phyloP scores from a whole-genome alignment of 2,888 invertebrate species.

The Hipparchia semele region DNA sequence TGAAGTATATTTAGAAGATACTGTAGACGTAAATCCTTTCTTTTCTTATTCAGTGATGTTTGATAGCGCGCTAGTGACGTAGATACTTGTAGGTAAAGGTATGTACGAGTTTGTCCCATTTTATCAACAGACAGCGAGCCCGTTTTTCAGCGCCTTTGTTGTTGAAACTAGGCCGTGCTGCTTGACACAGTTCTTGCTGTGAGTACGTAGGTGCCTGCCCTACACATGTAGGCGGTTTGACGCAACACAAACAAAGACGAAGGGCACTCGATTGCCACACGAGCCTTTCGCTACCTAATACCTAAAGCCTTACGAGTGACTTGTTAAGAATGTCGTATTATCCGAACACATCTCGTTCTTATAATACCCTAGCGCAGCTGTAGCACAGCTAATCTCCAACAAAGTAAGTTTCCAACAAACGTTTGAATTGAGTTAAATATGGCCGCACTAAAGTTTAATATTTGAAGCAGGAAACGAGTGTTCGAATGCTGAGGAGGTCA shows the following conservation, averaged over 20 bases:
- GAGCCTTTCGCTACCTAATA: slow-evolving; percentile 66
- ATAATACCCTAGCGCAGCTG: background rate
- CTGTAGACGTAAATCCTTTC: too few species aligned
- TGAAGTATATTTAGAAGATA: too few species aligned
- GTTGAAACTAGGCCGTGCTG: slow-evolving; percentile 69
- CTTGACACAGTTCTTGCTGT: slow-evolving; percentile 73
- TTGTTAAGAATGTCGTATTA: slow-evolving; percentile 3
- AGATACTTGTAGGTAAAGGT: background rate
- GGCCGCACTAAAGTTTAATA: slow-evolving; percentile 32
- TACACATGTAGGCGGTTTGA: slow-evolving; percentile 72
- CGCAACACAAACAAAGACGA: slow-evolving; percentile 75
- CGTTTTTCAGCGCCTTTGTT: slow-evolving; percentile 45
- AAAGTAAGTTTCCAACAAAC: background rate
- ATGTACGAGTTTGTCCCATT: slow-evolving; percentile 2
- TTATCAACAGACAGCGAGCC: slow-evolving; percentile 23
- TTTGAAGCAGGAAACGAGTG: slow-evolving; percentile 47
- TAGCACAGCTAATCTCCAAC: background rate
- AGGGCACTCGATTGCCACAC: slow-evolving; percentile 74
- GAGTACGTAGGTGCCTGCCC: slow-evolving; percentile 62
- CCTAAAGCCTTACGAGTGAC: slow-evolving; percentile 45
- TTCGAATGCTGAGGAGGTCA: slow-evolving; percentile 64
- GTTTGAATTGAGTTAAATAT: slow-evolving; percentile 16
- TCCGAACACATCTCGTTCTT: slow-evolving; percentile 2
- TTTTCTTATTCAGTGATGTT: background rate
- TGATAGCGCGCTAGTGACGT: background rate